Conservation (phyloP, 2,888 invertebrate species). For the Chrysolina oricalcia region DNA sequence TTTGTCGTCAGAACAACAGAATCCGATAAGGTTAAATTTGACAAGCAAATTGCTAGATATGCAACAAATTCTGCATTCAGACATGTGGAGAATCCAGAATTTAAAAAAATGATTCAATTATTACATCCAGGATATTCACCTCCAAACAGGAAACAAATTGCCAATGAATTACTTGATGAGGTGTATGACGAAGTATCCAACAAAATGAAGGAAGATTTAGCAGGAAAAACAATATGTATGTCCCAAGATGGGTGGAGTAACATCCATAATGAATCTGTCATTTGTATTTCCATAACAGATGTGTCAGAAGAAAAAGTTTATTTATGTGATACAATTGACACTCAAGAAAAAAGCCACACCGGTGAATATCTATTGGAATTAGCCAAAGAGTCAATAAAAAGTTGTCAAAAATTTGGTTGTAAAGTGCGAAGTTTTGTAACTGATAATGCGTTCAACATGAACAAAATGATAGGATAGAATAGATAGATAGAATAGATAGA, state of each 20-base stretch:
- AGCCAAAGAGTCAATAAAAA: conserved; percentile 24
- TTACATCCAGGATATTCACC: too few species aligned
- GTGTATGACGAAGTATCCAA: conserved; percentile 25
- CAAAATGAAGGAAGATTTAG: too few species aligned
- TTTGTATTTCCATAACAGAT: conserved; percentile 37
- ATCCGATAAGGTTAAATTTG: too few species aligned
- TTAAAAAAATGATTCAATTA: too few species aligned
- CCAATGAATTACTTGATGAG: too few species aligned
- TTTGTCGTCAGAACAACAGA: too few species aligned
- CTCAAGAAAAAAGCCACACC: conserved; percentile 43
- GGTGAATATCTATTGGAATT: conserved; percentile 41
- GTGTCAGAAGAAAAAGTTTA: conserved; percentile 22
- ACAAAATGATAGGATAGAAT: conserved; percentile 17
- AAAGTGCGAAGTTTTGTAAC: background rate
- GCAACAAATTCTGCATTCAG: too few species aligned
- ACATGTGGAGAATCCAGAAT: too few species aligned
- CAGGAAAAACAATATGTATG: too few species aligned
- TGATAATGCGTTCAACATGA: conserved; percentile 27
- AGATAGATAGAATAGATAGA: too few species aligned
- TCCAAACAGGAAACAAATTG: too few species aligned
- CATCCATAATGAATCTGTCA: conserved; percentile 48
- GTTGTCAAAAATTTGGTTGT: conserved; percentile 6
- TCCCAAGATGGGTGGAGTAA: conserved; percentile 46
- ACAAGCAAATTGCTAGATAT: too few species aligned
- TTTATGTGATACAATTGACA: conserved; percentile 47